phyloP scores from a whole-genome alignment of 2,797 vertebrate genomes.

The Pangasius sanitwongsei region DNA sequence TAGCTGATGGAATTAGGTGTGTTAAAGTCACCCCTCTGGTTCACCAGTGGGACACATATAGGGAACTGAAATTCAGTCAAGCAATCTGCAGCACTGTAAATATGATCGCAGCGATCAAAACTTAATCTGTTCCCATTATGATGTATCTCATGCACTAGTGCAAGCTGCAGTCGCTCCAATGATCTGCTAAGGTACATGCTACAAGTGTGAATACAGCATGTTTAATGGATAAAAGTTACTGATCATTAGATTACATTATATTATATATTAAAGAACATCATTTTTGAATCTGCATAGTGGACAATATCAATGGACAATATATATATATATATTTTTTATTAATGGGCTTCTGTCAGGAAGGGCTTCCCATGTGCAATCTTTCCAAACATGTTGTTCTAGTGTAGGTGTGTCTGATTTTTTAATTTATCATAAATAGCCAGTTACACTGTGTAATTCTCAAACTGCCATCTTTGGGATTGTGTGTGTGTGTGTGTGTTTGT shows the following conservation, averaged over 20 bases:
- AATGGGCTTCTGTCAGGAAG: not conserved
- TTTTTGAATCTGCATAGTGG: not conserved
- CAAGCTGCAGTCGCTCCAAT: not conserved
- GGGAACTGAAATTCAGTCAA: not conserved
- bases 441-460: not conserved
- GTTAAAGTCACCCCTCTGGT: not conserved
- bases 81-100: not conserved
- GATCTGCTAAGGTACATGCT: not conserved
- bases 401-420: not conserved
- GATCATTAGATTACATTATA: not conserved
- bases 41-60: not conserved
- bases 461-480: not conserved
- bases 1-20: not conserved
- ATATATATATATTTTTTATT: no score
- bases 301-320: no score
- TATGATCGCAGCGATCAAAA: not conserved
- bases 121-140: not conserved
- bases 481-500: not conserved
- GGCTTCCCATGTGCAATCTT: not conserved
- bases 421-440: not conserved
- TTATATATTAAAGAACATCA: not conserved
- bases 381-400: not conserved
- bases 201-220: not conserved
- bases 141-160: not conserved
- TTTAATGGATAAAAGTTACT: not conserved